Base-by-base conservation (phyloP, 2,888 invertebrate species). In the Macropis europaea region DNA sequence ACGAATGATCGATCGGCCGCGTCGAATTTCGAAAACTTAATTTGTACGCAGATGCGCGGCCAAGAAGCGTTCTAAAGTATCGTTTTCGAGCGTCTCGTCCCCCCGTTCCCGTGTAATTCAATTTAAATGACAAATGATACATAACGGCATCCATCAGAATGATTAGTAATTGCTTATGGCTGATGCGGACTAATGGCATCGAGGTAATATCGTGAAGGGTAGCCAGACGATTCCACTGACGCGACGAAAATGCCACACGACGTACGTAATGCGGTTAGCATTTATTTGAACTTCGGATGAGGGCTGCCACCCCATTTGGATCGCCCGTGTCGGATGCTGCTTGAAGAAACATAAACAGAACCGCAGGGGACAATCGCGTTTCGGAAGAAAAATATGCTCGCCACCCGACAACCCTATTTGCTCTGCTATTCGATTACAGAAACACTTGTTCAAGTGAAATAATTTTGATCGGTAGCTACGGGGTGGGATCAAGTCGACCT, bases 221-320 rank as follows among this genome's bases (percentile, higher is more conserved):
- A 34, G 63, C 26, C 47, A 57, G 50, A 63, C 73, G 53, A 69
- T 79, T 67, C 57, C 50, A 63, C 47, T 43, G 73, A 54, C 63
- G 66, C 68, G 64, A 69, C 60, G 77, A 79, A 73, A 79, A 79
- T 77, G 59, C 47, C 66, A 73, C 75, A 59, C 48, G 79, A 79
- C 70, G 77, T 70, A 64, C 72, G 64, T 77, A 73, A 79, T 69
- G 75, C 59, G 76, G 80, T 79, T 79, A 77, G 80, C 77, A 76
- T 79, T 80, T 77, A 77, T 79, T 79, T 62, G 76, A 75, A 64
- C 63, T 61, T 13, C 47, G 54, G 19, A 32, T 71, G 63, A 52
- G 79, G 79, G 79, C 30, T 34, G 68, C 43, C 56, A 26, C 50
- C 69, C 70, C 57, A n/a, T 50, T 45, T 56, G 53, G 26, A 47